Conservation (phyloP, 1,140 invertebrate species). For the Xylocopa sonorina region DNA sequence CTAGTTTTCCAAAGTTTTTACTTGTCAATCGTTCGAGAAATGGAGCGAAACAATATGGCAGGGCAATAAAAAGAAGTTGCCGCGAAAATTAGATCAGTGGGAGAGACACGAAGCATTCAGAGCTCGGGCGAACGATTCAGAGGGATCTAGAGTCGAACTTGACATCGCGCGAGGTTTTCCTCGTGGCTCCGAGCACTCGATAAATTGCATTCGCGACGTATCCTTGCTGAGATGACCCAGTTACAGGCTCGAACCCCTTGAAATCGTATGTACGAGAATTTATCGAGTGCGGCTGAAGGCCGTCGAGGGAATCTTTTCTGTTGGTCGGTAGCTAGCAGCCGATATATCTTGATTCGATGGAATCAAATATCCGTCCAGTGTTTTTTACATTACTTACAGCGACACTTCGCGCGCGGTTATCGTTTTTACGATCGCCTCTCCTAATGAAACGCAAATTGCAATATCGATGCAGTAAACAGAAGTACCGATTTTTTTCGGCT, state of each 20-base stretch:
- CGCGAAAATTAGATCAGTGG: neutral
- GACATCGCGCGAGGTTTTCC: slow-evolving; percentile 65
- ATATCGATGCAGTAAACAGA: too few species aligned
- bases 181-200: slow-evolving; percentile 25
- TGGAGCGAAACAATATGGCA: too few species aligned
- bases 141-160: slow-evolving; percentile 52
- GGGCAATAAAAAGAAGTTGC: too few species aligned
- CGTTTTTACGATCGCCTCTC: too few species aligned
- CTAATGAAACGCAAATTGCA: too few species aligned
- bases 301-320: slow-evolving; percentile 34
- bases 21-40: too few species aligned
- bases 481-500: neutral
- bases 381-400: neutral
- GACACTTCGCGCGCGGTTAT: too few species aligned
- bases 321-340: neutral
- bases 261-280: slow-evolving; percentile 49
- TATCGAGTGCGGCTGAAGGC: slow-evolving; percentile 44
- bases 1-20: too few species aligned
- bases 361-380: neutral
- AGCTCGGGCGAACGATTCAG: neutral
- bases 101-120: neutral
- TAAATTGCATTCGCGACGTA: slow-evolving; percentile 62
- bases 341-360: neutral
- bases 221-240: slow-evolving; percentile 67
- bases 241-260: slow-evolving; percentile 56